Evolutionary conservation across 2,113 vertebrate species (phyloP), one percentile per base, ranked within the genome.

Genomic region (Paracanthobrama guichenoti): DNA sequence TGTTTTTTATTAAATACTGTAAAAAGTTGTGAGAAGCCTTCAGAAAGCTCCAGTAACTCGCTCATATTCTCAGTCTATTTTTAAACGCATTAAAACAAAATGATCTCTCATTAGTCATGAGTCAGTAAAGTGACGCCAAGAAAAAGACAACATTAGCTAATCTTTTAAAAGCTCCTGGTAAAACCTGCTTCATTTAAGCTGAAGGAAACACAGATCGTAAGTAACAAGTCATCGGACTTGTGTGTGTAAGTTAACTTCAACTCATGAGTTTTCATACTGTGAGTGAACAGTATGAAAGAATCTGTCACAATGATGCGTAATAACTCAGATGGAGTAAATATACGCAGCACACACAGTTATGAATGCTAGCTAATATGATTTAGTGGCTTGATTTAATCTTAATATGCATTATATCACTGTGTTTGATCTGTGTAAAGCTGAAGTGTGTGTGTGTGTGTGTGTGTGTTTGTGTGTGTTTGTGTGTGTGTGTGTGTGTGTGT

Each of bases 51-150:
- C 28, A 35, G 64, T 35, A 14, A 28, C 14, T 7, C 28, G 64
- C 64, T 53, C 44, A 53, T 31, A 50, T 46, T 72, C 69, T 72
- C n/a, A 48, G 69, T 73, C 71, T 73, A 73, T 48, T 73, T 69
- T 73, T 73, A 48, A 3, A 46, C 42, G n/a, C 11, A 50, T 75
- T 75, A 55, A 50, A 75, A 50, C 46, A 55, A 50, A 53, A 26
- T 18, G 26, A 75, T 26, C 66, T 42, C 18, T 22, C 18, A 39
- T 53, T 28, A 53, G 72, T 31, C 72, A 75, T 3, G 46, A 75
- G 46, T 12, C 31, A 71, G 67, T 71, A 46, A 48, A 73, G 13
- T 0, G n/a, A 5, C 0, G 11, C 0, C n/a, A 46, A 42, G 72
- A 53, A 75, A 75, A 75, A 53, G 69, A n/a, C 35, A n/a, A 12